Base-by-base conservation (phyloP, 2,888 invertebrate genomes). In the Cephonodes hylas region DNA sequence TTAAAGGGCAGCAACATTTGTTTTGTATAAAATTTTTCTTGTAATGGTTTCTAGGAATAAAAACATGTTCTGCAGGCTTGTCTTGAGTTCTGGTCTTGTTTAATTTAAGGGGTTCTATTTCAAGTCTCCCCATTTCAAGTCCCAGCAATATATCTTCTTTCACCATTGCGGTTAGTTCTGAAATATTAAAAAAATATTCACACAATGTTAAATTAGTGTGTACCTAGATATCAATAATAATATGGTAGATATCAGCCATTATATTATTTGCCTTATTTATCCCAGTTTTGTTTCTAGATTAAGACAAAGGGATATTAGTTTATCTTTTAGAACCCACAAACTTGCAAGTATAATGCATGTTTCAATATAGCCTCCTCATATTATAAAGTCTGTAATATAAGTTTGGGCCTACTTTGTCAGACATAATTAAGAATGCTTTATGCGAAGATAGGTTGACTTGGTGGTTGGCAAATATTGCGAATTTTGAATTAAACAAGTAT, bases 101-200 rank as follows among this genome's bases (percentile, higher is more conserved):
- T 42, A 74, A 61, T 79, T 89, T 85, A 46, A 79, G 74, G 27
- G 93, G 89, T 69, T 93, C 93, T 77, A 94, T 94, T 86, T 94
- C 93, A 66, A 94, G 79, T 75, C 91, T 93, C 66, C 89, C 90
- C 84, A 94, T 86, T 77, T 93, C 90, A 64, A 92, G 88, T 68
- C 93, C 91, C 67, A 94, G 75, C 63, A 89, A 82, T 71, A 91
- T 79, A 62, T 93, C 93, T 79, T 92, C 88, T 75, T 89, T 87
- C 66, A 87, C 82, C 92, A 92, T 92, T 68, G 65, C 76, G 59
- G 45, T 34, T 25, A 42, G 22, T 0, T 70, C 77, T 77, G 72
- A n/a, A 73, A 74, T 42, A 42, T 2, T 38, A 23, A n/a, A 53
- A 31, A 18, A 3, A n/a, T 1, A 0, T 1, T 3, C n/a, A n/a